Evolutionary conservation across 2,113 vertebrate genomes (phyloP).

Genomic region (Camelus bactrianus): DNA sequence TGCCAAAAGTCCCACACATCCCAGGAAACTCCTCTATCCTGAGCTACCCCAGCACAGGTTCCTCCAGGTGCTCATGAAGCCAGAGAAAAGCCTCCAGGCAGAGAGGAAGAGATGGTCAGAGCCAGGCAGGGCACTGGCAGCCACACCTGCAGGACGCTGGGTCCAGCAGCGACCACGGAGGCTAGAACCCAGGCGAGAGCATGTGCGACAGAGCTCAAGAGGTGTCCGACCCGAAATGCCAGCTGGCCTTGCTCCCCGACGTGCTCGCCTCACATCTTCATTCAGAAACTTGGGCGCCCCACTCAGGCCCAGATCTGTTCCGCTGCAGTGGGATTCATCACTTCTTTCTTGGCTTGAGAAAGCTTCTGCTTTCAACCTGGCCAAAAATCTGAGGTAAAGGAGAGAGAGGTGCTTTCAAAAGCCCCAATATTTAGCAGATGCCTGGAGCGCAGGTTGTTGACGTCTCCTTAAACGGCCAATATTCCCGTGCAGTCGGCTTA

Average conservation of each 20-base stretch:
- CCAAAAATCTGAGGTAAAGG: neutral
- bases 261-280: neutral
- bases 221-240: fast-evolving
- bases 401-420: neutral
- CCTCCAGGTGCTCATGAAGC: neutral
- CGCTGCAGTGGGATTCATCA: too few relatives aligned
- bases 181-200: too few relatives aligned
- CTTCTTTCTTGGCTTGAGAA: neutral
- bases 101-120: neutral
- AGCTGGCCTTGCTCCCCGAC: neutral
- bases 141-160: neutral
- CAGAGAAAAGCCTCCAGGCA: too few relatives aligned
- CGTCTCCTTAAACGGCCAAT: fast-evolving
- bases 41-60: neutral
- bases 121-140: fast-evolving
- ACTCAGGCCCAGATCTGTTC: neutral
- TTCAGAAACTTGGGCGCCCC: fast-evolving
- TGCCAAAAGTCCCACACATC: neutral
- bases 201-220: fast-evolving
- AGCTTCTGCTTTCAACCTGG: neutral
- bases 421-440: neutral
- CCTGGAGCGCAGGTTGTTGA: neutral
- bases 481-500: neutral
- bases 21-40: neutral
- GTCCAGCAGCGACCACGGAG: fast-evolving